Conservation (phyloP, 2,888 invertebrate genomes). For the Hymenopus coronatus region DNA sequence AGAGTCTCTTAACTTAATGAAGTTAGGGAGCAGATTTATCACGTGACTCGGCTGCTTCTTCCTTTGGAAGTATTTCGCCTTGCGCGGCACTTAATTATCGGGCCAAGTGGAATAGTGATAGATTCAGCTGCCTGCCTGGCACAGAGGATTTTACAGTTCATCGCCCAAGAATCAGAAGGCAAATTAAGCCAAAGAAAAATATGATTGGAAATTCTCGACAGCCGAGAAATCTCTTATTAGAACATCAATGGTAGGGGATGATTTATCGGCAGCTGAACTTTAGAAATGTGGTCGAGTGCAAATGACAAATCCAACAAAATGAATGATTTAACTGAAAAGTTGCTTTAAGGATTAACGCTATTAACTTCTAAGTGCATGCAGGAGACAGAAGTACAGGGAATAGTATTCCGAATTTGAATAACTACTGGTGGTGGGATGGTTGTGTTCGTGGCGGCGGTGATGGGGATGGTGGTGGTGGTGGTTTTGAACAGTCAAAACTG, state of each 20-base stretch:
- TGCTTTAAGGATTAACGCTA: no score
- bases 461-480: no score
- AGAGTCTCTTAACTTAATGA: constrained; percentile 28
- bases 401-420: no score
- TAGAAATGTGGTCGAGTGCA: not conserved
- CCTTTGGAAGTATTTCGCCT: not conserved
- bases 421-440: no score
- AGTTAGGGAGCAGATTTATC: constrained; percentile 25
- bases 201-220: not conserved
- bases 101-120: not conserved
- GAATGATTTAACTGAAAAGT: no score
- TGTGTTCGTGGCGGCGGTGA: no score
- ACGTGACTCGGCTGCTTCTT: not conserved
- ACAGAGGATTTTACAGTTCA: not conserved
- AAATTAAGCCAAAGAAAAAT: not conserved
- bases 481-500: no score
- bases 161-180: not conserved
- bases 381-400: no score
- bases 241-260: not conserved
- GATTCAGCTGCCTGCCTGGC: not conserved
- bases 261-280: not conserved
- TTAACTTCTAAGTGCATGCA: no score
- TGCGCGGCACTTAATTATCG: constrained; percentile 11
- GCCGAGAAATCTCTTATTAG: not conserved
- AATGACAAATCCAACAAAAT: not conserved